Percentiles rank a stretch among this genome's conserved stretches.
Evolutionary conservation across 2,888 invertebrate species (phyloP).

Genomic region (Nomada goodeniana): DNA sequence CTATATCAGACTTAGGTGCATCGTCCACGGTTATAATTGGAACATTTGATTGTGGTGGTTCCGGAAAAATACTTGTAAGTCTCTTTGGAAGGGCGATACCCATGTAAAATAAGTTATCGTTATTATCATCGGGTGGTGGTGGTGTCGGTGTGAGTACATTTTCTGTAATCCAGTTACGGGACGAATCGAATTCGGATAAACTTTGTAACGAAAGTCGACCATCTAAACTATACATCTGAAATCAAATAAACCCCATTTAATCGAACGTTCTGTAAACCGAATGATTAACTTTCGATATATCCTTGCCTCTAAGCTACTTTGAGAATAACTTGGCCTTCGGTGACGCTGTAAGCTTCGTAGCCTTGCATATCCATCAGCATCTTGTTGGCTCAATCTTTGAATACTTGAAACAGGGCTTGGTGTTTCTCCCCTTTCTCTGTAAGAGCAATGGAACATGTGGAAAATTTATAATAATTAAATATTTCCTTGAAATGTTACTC

Average conservation of each 20-base stretch:
- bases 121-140: slow-evolving; percentile 84
- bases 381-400: slow-evolving; percentile 91
- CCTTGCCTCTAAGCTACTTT: slow-evolving; percentile 84
- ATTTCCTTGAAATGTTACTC: slow-evolving; percentile 35
- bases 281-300: not conserved
- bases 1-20: slow-evolving; percentile 57
- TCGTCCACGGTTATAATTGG: slow-evolving; percentile 54
- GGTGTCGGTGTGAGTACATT: slow-evolving; percentile 75
- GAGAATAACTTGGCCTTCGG: slow-evolving; percentile 88
- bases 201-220: slow-evolving; percentile 81
- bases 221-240: slow-evolving; percentile 82
- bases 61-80: slow-evolving; percentile 89
- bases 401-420: slow-evolving; percentile 96
- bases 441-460: not conserved
- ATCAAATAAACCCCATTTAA: slow-evolving; percentile 10
- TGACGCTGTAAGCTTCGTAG: slow-evolving; percentile 89
- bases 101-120: slow-evolving; percentile 87
- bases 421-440: slow-evolving; percentile 90
- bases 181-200: slow-evolving; percentile 81
- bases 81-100: slow-evolving; percentile 91
- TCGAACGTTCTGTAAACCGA: not conserved
- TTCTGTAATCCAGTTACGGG: slow-evolving; percentile 80
- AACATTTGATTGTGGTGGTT: slow-evolving; percentile 73
- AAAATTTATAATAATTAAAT: not conserved
- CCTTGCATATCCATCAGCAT: slow-evolving; percentile 91